Base-by-base conservation (phyloP, 1,140 invertebrate genomes). In the Eumaeus atala region DNA sequence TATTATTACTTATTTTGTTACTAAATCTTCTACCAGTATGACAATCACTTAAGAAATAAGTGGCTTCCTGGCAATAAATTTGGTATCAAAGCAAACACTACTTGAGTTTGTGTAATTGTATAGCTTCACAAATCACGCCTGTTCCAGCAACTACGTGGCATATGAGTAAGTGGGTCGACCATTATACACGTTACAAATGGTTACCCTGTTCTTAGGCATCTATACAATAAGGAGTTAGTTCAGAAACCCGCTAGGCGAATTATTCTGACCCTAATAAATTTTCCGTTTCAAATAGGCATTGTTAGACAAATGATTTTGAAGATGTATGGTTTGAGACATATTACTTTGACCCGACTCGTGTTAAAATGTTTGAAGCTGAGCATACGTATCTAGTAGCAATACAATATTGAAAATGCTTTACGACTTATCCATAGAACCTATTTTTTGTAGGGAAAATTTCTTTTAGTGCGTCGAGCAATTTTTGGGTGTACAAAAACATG, bases 261-360 rank as follows among this genome's bases (percentile, higher is more conserved):
- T 82, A 84, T 84, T 84, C 72, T 81, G 75, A 84, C 82, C 82
- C 80, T 85, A 85, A 85, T 85, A 84, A 85, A 85, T 85, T 85
- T 79, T 65, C 71, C 71, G 67, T 80, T 80, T 82, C 79, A 80
- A 83, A 83, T 77, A 70, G 71, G 75, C 70, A 74, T 77, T 82
- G 80, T 79, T 71, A 77, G 78, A 85, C 77, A 82, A 85, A 84
- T 84, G 78, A 75, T 75, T 77, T 78, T 69, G 62, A 74, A 85
- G 78, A 80, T 69, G 69, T 76, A 71, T 66, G 72, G 66, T 67
- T 56, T 54, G 49, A 61, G 56, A 58, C 57, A 58, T 60, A 52
- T 60, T 52, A 40, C 50, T 52, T 17, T 33, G 48, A 8, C 28
- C 9, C 33, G n/a, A 33, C 6, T 52, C 36, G 40, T 14, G 40